phyloP scores from a whole-genome alignment of 2,113 vertebrate genomes.

The Oryzias javanicus region DNA sequence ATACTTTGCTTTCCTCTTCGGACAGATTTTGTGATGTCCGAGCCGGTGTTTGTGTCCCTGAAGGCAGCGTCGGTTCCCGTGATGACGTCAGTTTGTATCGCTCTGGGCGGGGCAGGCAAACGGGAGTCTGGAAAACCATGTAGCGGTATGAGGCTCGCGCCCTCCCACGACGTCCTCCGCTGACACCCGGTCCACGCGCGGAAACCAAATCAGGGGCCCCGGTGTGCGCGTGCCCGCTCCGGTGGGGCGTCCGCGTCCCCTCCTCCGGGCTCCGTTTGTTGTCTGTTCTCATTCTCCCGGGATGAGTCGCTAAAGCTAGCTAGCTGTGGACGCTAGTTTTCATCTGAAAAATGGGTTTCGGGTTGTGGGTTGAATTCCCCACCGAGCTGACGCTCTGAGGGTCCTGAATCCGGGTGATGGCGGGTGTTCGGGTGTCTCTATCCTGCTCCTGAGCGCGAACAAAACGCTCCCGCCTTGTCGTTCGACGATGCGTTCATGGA shows the following conservation, averaged over 20 bases:
- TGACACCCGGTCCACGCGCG: constrained; percentile 14
- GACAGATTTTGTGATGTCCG: not conserved
- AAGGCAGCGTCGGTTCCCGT: constrained; percentile 29
- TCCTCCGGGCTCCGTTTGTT: no score
- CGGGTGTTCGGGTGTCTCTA: not conserved
- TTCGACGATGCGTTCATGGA: not conserved
- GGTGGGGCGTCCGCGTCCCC: no score
- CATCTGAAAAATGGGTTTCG: no score
- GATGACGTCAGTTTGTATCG: constrained; percentile 55
- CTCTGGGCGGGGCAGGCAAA: constrained; percentile 43
- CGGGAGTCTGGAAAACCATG: constrained; percentile 38
- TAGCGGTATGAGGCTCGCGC: constrained; percentile 34
- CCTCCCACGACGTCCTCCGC: constrained; percentile 12
- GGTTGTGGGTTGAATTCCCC: no score
- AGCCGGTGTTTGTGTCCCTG: constrained; percentile 7
- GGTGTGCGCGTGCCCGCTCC: no score
- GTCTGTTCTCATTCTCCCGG: no score
- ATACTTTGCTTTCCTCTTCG: not conserved
- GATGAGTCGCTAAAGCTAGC: constrained; percentile 31
- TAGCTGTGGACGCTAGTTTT: constrained; percentile 20
- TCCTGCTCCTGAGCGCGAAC: not conserved
- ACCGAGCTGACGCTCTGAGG: no score
- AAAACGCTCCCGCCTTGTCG: not conserved
- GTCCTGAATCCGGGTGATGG: no score
- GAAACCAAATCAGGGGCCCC: constrained; percentile 40